A percentile compares a stretch with the other conserved stretches of the same genome.
Conservation (phyloP, 1,140 invertebrate genomes). For the Leptinotarsa defecta region DNA sequence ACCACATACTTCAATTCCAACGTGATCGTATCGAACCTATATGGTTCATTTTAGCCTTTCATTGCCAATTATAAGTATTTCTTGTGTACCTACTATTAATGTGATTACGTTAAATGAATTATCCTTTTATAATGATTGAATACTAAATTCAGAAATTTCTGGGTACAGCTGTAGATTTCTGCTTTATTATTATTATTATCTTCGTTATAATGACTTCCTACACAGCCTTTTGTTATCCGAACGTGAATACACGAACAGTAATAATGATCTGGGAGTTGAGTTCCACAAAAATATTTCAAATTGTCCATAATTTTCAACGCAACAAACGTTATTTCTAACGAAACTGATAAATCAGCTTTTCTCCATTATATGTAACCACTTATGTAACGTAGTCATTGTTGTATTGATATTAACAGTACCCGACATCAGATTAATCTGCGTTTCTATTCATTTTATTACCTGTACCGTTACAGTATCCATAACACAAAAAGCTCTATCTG, state of each 20-base stretch:
- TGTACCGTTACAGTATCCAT: conserved; percentile 20
- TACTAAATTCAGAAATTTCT: too few species aligned
- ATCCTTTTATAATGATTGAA: too few species aligned
- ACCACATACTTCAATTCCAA: too few species aligned
- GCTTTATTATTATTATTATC: too few species aligned
- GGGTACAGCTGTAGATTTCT: too few species aligned
- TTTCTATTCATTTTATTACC: conserved; percentile 17
- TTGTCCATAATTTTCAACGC: neutral
- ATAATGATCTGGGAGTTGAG: neutral
- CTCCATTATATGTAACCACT: conserved; percentile 2
- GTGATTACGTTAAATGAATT: too few species aligned
- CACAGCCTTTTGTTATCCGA: too few species aligned
- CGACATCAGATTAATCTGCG: conserved; percentile 11
- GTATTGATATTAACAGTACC: conserved; percentile 15
- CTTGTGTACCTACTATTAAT: too few species aligned
- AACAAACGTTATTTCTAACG: neutral
- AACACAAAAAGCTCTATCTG: conserved; percentile 18
- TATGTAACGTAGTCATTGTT: neutral
- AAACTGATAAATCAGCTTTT: conserved; percentile 6
- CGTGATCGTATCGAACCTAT: too few species aligned
- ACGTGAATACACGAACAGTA: neutral
- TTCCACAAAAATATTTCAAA: neutral
- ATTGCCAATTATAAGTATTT: too few species aligned
- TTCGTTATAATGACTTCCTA: too few species aligned
- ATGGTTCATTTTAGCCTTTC: too few species aligned